These are phyloP conservation scores for Crossocerus cetratus DNA, from an alignment of 2,888 invertebrate species.

Conservation along the genomic window DNA sequence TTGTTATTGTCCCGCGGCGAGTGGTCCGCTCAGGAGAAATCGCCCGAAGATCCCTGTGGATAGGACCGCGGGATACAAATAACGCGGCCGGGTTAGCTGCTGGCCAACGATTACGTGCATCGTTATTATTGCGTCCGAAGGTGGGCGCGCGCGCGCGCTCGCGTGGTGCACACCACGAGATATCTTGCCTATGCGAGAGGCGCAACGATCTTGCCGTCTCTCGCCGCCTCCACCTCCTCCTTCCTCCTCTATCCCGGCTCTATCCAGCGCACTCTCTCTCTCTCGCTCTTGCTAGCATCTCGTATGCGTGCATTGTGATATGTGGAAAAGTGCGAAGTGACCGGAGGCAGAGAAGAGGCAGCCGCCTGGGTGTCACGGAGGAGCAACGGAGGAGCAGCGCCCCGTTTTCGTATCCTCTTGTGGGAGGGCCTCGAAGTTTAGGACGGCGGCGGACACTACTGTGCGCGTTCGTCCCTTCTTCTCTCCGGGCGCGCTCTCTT, in stretches of 20 bases:
- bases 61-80: slow-evolving; percentile 25
- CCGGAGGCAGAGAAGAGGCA: slow-evolving; percentile 23
- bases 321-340: slow-evolving; percentile 48
- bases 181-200: slow-evolving; percentile 36
- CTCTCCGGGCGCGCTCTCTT: not conserved
- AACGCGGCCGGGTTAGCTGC: slow-evolving; percentile 38
- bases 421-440: slow-evolving; percentile 9
- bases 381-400: slow-evolving; percentile 23
- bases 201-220: slow-evolving; percentile 43
- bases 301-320: slow-evolving; percentile 34
- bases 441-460: slow-evolving; percentile 2
- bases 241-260: not conserved
- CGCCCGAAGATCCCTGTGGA: slow-evolving; percentile 32
- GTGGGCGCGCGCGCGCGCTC: slow-evolving; percentile 48
- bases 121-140: slow-evolving; percentile 51
- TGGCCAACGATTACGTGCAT: slow-evolving; percentile 49
- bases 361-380: slow-evolving; percentile 13
- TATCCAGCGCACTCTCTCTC: not conserved
- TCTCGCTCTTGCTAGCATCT: not conserved
- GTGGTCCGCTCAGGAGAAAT: slow-evolving; percentile 35
- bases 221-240: not conserved
- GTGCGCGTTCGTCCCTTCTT: slow-evolving; percentile 6
- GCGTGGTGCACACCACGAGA: slow-evolving; percentile 34
- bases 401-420: slow-evolving; percentile 12
- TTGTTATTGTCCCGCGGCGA: slow-evolving; percentile 53